Evolutionary conservation across 2,888 invertebrate species (phyloP), one percentile per base, ranked within the genome.

Genomic region (Fragum fragum): DNA sequence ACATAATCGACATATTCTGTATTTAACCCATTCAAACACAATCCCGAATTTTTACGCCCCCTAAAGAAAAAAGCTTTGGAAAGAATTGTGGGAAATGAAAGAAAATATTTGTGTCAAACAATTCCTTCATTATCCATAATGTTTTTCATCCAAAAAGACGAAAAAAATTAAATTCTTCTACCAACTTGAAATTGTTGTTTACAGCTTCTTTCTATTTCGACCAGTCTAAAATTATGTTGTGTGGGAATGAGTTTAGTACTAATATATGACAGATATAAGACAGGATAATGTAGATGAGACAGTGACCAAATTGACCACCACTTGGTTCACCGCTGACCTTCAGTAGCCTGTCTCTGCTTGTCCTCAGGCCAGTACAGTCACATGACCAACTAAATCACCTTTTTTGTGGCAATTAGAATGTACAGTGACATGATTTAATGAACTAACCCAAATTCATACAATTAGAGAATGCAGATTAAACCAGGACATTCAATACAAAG

Each of bases 201-300:
- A 36, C 21, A 36, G 9, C 1, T 16, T 3, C n/a, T 63, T 63
- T 63, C 9, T 9, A 63, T 36, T 32, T 57, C 23, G 57, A 26
- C 11, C 9, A 18, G 32, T 36, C 36, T 16, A 63, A 63, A 63
- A 63, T 36, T 32, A 14, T 29, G 36, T 3, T 6, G 23, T 21
- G 7, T 16, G n/a, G 63, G n/a, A 63, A 63, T 18, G 63, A 18
- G n/a, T 63, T 29, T 32, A 63, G 28, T 63, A 63, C 36, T n/a
- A 32, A 63, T 32, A 47, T 36, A 63, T 63, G 63, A 63, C 63
- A 63, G 36, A 36, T 36, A 36, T 18, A 6, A 36, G 66, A 66
- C 66, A 66, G 42, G 39, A 23, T 66, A 66, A 66, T 66, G 66
- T 66, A 42, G 42, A 66, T 14, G 36, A 36, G 66, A 66, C 42